Percentiles rank a stretch among this genome's conserved stretches.
These are phyloP conservation scores for Entelurus aequoreus DNA, from an alignment of 2,113 vertebrate species.

Conservation along the genomic window DNA sequence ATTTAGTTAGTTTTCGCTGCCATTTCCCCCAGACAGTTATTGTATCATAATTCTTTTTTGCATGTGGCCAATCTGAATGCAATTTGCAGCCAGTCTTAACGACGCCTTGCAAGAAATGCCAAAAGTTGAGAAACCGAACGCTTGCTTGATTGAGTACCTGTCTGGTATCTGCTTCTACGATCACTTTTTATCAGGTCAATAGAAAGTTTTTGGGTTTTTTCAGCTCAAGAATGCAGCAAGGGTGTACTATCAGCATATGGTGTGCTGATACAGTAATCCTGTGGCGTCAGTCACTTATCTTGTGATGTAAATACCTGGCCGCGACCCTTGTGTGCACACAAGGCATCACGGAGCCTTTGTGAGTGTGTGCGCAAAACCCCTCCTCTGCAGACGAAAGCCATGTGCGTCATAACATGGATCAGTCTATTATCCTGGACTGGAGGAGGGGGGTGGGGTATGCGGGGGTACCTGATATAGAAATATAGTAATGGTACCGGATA, in stretches of 20 bases:
- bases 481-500: background rate
- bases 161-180: slow-evolving; percentile 19
- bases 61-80: too few species aligned
- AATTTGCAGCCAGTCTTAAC: too few species aligned
- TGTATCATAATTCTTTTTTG: too few species aligned
- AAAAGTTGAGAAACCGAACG: too few species aligned
- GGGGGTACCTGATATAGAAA: slow-evolving; percentile 38
- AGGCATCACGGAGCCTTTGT: slow-evolving; percentile 44
- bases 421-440: slow-evolving; percentile 60
- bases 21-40: too few species aligned
- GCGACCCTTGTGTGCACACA: slow-evolving; percentile 38
- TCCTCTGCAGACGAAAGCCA: slow-evolving; percentile 46
- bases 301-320: slow-evolving; percentile 58
- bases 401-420: slow-evolving; percentile 64
- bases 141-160: background rate
- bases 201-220: slow-evolving; percentile 25
- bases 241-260: slow-evolving; percentile 24
- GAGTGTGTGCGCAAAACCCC: slow-evolving; percentile 59
- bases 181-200: slow-evolving; percentile 26
- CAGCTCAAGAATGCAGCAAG: slow-evolving; percentile 42
- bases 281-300: slow-evolving; percentile 54
- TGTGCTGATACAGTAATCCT: slow-evolving; percentile 41
- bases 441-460: slow-evolving; percentile 21
- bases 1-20: too few species aligned
- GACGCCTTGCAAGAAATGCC: too few species aligned